These are phyloP conservation scores for Melanaphis sacchari DNA, from an alignment of 1,140 invertebrate genomes.

Conservation along the genomic window DNA sequence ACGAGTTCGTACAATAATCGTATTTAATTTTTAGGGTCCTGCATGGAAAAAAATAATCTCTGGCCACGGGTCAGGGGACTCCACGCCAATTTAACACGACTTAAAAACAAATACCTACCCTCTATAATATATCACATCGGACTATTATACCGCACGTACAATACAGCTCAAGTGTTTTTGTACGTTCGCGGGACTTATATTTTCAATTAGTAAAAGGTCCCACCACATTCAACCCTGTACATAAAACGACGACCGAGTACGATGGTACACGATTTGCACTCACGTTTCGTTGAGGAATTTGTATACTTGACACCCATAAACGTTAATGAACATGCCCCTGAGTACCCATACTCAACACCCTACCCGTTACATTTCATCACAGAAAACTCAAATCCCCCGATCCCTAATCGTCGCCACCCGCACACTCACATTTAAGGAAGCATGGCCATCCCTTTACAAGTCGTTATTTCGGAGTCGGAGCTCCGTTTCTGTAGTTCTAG, in stretches of 20 bases:
- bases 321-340: background rate
- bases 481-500: background rate
- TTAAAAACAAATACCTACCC: constrained; percentile 6
- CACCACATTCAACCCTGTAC: background rate
- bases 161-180: background rate
- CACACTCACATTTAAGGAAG: background rate
- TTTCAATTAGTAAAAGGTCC: constrained; percentile 8
- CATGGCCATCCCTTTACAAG: background rate
- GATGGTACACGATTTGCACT: background rate
- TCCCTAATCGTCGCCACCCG: background rate
- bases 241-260: background rate
- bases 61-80: background rate
- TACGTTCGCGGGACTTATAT: background rate
- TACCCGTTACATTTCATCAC: background rate
- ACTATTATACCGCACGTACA: background rate
- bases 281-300: background rate
- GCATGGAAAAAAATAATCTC: background rate
- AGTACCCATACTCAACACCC: background rate
- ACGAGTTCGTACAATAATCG: background rate
- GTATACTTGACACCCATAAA: constrained; percentile 8
- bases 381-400: background rate
- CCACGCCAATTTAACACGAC: background rate
- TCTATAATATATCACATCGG: background rate
- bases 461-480: background rate
- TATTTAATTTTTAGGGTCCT: background rate